phyloP scores from a whole-genome alignment of 2,888 invertebrate genomes.

The Sinopyrophorus schimmeli region DNA sequence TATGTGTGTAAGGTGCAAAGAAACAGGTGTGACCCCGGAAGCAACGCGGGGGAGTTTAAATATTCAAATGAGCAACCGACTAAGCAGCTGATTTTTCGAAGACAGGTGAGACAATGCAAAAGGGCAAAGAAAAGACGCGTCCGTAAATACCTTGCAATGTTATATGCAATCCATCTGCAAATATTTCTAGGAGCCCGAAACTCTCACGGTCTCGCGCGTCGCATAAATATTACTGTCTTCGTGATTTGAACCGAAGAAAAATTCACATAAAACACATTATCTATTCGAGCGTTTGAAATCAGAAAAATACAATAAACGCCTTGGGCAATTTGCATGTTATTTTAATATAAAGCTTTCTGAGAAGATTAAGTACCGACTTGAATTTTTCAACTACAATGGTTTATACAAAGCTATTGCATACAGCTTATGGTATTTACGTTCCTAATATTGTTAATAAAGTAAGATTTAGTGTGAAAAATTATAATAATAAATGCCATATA shows the following conservation, averaged over 20 bases:
- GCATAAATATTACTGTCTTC: conserved; percentile 24
- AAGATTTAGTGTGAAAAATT: too few relatives aligned
- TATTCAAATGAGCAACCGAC: conserved; percentile 44
- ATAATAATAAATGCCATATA: too few relatives aligned
- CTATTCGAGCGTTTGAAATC: conserved; percentile 20
- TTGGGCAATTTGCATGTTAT: too few relatives aligned
- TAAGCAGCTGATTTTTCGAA: conserved; percentile 40
- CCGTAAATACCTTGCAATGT: conserved; percentile 1
- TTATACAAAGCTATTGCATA: too few relatives aligned
- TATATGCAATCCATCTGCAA: conserved; percentile 17
- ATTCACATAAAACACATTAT: conserved; percentile 21
- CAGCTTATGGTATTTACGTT: too few relatives aligned
- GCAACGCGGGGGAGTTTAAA: conserved; percentile 40
- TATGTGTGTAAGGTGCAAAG: conserved; percentile 20
- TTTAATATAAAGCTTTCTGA: too few relatives aligned
- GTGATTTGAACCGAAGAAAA: conserved; percentile 21
- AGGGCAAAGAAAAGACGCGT: conserved; percentile 15
- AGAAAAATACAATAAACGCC: too few relatives aligned
- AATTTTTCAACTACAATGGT: too few relatives aligned
- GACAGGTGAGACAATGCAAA: conserved; percentile 40
- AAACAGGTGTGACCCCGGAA: conserved; percentile 42
- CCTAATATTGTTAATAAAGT: too few relatives aligned
- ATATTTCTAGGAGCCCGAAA: conserved; percentile 2
- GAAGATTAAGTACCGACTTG: too few relatives aligned
- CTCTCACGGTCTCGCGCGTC: conserved; percentile 27